These are phyloP conservation scores for Rhagoletis pomonella DNA, from an alignment of 1,140 invertebrate genomes.

Conservation along the genomic window DNA sequence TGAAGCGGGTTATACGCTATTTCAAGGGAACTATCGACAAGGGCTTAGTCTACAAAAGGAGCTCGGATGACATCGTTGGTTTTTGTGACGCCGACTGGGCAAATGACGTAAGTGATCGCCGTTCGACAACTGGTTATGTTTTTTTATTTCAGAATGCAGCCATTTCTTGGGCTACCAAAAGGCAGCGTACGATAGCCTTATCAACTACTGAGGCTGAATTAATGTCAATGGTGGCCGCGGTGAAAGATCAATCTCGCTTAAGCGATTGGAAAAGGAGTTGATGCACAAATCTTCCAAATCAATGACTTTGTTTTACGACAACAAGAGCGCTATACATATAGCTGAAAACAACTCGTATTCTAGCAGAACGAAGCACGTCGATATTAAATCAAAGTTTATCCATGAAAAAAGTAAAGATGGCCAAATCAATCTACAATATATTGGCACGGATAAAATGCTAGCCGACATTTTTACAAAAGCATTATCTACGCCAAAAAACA, in stretches of 20 bases:
- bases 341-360: constrained; percentile 33
- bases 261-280: constrained; percentile 35
- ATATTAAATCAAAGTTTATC: constrained; percentile 13
- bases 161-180: constrained; percentile 56
- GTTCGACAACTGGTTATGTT: constrained; percentile 66
- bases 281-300: not conserved
- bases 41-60: constrained; percentile 9
- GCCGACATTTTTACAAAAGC: no score
- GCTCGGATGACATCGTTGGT: constrained; percentile 35
- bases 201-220: constrained; percentile 70
- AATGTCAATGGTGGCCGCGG: constrained; percentile 63
- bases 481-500: no score
- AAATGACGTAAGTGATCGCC: constrained; percentile 57
- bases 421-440: not conserved
- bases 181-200: constrained; percentile 45
- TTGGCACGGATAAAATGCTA: no score
- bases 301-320: constrained; percentile 59
- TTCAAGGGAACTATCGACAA: constrained; percentile 66
- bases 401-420: not conserved
- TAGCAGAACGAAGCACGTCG: not conserved
- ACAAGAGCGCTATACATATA: constrained; percentile 62
- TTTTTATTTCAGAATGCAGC: constrained; percentile 61
- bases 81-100: constrained; percentile 62
- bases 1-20: constrained; percentile 70
- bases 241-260: constrained; percentile 57